Evolutionary conservation across 2,113 vertebrate genomes (phyloP), one percentile per base, ranked within the genome.

Genomic region (Sinocyclocheilus rhinocerous): DNA sequence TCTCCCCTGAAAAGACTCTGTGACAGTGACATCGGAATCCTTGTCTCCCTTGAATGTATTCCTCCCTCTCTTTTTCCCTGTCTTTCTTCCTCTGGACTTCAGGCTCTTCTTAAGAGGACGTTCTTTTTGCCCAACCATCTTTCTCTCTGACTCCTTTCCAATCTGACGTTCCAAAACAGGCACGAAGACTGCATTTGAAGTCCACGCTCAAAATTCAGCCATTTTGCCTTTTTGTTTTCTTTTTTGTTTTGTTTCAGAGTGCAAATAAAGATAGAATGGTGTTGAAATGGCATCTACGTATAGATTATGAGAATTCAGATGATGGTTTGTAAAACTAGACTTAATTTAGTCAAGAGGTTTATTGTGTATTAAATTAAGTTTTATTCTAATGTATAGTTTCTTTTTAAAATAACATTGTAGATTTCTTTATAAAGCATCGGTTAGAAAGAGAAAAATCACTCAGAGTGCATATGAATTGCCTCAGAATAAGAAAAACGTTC

Each of bases 41-140:
- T 88, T 95, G 95, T 84, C 95, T 96, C 95, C 95, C 96, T 96
- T 98, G 97, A 99, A 99, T 99, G 97, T 99, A 98, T 97, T 97
- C 91, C 92, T 92, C 91, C 92, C 89, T 81, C 83, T 88, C 76
- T 65, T 65, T 73, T 61, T n/a, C 70, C 79, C 36, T 48, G 18
- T 10, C 33, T 67, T 61, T 59, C 33, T 69, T 48, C 65, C 24
- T 24, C 65, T 80, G 84, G 73, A 50, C 63, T 86, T 29, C 59
- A 81, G 61, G 79, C 24, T 67, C 39, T 81, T 80, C 79, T 67
- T 20, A 42, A 63, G 72, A 61, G 22, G 42, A 82, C 29, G 4
- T 61, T 57, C 33, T 76, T 65, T 55, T 84, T 76, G 89, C 87
- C 70, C 85, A 92, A 93, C 93, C 94, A 89, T 93, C 93, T 92